Conservation (phyloP, 2,797 vertebrate genomes). For the Danio albolineatus region DNA sequence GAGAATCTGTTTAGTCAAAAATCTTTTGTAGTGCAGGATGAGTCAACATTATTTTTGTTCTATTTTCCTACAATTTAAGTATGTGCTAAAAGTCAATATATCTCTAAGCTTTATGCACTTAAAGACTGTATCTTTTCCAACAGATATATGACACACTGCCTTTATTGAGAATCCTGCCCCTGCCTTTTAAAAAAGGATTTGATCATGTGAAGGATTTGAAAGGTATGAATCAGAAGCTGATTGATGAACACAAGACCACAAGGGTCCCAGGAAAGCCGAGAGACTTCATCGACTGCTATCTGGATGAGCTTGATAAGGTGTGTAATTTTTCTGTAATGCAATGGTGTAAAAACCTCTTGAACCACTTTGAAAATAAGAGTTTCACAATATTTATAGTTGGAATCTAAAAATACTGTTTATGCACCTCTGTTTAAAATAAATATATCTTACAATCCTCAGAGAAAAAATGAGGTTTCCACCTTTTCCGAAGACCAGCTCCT, state of each 20-base stretch:
- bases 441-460: conserved; percentile 33
- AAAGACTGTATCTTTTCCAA: not conserved
- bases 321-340: not conserved
- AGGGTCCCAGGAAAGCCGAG: conserved; percentile 66
- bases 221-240: conserved; percentile 22
- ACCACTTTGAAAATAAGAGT: too few species aligned
- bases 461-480: conserved; percentile 54
- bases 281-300: conserved; percentile 72
- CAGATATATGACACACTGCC: conserved; percentile 76
- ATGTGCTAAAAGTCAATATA: too few species aligned
- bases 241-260: conserved; percentile 65
- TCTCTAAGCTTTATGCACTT: too few species aligned
- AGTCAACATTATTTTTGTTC: too few species aligned
- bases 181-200: conserved; percentile 72
- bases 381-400: too few species aligned
- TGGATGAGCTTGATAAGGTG: conserved; percentile 71
- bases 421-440: too few species aligned
- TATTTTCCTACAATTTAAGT: too few species aligned
- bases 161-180: conserved; percentile 52
- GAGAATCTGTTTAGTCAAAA: too few species aligned
- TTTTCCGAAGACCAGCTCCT: conserved; percentile 71
- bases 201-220: conserved; percentile 37
- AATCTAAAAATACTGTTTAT: too few species aligned
- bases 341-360: too few species aligned
- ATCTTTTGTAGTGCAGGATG: too few species aligned